Base-by-base conservation (phyloP, 2,888 invertebrate genomes). In the Clanis bilineata region DNA sequence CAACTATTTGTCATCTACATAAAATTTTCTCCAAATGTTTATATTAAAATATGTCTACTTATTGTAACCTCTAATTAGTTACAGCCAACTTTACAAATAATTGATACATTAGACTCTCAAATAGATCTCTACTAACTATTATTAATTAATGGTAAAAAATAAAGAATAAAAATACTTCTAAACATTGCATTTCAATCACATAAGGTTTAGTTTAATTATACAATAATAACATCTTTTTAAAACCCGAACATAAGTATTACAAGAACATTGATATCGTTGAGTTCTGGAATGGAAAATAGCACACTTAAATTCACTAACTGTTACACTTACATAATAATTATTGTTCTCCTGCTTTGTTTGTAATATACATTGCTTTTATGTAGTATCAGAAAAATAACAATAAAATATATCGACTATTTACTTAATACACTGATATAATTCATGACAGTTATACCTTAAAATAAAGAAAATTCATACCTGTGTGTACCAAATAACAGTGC, bases 141-240 rank as follows among this genome's bases (percentile, higher is more conserved):
- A 83, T 85, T 83, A 80, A 88, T 91, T 92, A 91, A 90, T 91
- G 91, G 90, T 90, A 91, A 91, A 91, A 90, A 91, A 91, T 91
- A 92, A 92, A 90, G 87, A 91, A 91, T 91, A 92, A 92, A 80
- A 92, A 92, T 92, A 92, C 92, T 92, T 91, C 90, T 92, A 92
- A 91, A 92, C 90, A 92, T 92, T 92, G 92, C 92, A 91, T 92
- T 91, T 91, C 90, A 90, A 92, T 92, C 92, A 92, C 92, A 91
- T 91, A 90, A 90, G 90, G 90, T 91, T 90, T 90, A 90, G 88
- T 90, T 90, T 90, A 89, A 90, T 86, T 86, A 90, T 88, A 90
- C 85, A 86, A 90, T 90, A 90, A 90, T 90, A 91, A 90, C 90
- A 91, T 90, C 79, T 89, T 89, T 89, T 86, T 87, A 82, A 85